phyloP scores from a whole-genome alignment of 2,113 vertebrate genomes.

The Egretta garzetta region DNA sequence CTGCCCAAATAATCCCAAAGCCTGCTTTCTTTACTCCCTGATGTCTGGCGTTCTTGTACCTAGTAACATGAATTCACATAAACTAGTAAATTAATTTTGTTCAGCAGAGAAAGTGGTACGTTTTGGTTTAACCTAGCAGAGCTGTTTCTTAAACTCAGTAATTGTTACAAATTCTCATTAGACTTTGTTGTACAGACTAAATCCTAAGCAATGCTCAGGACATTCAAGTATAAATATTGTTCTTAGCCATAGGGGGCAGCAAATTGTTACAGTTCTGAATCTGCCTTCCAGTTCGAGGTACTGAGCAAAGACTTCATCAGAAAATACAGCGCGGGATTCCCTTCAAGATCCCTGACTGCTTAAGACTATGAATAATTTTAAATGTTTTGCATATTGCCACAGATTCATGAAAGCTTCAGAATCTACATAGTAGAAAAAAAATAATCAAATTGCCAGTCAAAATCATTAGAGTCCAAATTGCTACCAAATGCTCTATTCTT shows the following conservation, averaged over 20 bases:
- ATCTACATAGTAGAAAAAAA: neutral
- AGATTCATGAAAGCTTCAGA: neutral
- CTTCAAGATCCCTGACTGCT: neutral
- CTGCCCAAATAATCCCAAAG: neutral
- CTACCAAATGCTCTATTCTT: neutral
- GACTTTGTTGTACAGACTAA: neutral
- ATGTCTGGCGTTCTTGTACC: neutral
- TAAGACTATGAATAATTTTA: neutral
- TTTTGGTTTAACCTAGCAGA: neutral
- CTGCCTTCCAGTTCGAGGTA: neutral
- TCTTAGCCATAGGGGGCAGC: slow-evolving; percentile 66
- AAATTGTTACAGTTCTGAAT: slow-evolving; percentile 21
- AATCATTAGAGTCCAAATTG: slow-evolving; percentile 5
- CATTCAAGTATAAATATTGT: neutral
- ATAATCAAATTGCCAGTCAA: neutral
- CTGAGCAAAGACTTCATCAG: neutral
- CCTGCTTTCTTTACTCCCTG: neutral
- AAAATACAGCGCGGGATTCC: neutral
- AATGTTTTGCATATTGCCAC: neutral
- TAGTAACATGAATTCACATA: neutral
- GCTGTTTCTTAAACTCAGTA: neutral
- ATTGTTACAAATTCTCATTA: neutral
- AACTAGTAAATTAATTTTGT: neutral
- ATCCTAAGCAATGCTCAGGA: neutral
- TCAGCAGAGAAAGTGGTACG: neutral